Base-by-base conservation (phyloP, 2,113 vertebrate genomes). In the Cisticola juncidis region DNA sequence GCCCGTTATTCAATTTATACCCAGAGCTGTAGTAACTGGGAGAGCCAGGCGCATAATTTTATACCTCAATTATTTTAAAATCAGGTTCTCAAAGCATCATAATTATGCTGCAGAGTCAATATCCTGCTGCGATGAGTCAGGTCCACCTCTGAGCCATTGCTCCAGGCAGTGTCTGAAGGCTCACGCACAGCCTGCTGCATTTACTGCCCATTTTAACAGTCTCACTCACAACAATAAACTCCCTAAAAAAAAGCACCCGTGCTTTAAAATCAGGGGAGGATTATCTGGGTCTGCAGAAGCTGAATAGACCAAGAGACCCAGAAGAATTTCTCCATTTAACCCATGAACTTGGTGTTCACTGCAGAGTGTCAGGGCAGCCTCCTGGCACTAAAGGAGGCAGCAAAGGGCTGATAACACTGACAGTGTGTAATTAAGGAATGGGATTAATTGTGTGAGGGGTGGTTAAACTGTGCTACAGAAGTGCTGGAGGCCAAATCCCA, bases 51-150 rank as follows among this genome's bases (percentile, higher is more conserved):
- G 0, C 87, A 82, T 88, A 53, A 92, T 95, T 94, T 96, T 92
- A 96, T 92, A 86, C 96, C 87, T 91, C 95, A 91, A 91, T 97
- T 95, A 96, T 91, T 94, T 92, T 42, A 86, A 95, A 97, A 95
- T 94, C 94, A 93, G 90, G 84, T 85, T 94, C 87, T 94, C 92
- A 77, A 94, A 95, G 93, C 85, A 93, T 69, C 73, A 9, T 92
- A 92, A 95, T 96, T 94, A 92, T 0, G 35, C 95, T 92, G 79
- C 94, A 94, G 94, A 95, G 95, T 95, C 93, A 94, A 96, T 95
- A 92, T 87, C 89, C 91, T 89, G 93, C 94, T 58, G 84, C 2
- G 70, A 95, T 94, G 94, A 97, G 93, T 95, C 95, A 96, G 81
- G 90, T 85, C 88, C 86, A 84, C 80, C 91, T 58, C 70, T 72